Base-by-base conservation (phyloP, 1,140 invertebrate genomes). In the Cyclina sinensis region DNA sequence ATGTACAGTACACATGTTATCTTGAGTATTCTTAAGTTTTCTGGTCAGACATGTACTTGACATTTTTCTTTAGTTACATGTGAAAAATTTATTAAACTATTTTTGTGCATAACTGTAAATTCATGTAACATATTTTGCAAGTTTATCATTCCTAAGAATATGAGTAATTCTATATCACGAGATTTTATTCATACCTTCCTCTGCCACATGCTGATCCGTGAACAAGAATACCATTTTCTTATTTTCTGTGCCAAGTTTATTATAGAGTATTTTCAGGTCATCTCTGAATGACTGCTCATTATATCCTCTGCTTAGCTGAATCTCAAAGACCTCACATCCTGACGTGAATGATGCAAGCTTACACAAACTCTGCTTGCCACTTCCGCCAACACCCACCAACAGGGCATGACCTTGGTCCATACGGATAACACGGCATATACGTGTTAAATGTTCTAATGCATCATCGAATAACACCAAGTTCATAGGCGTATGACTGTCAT, bases 391-490 rank as follows among this genome's bases (percentile, higher is more conserved):
- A 14, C 98, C 98, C 5, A 99, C 97, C 30, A 99, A 95, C 92
- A 99, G 96, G 9, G 97, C 97, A 93, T 99, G 98, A 0, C 98
- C 98, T 89, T 97, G 97, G 93, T 98, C 97, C 97, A 98, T 97
- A 73, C 98, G 96, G 65, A 99, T 95, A 0, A 97, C 97, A 81
- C 98, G 96, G 91, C 99, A 98, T 0, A 98, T 97, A 70, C 98
- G 96, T 0, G 97, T 98, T 90, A 99, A 94, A 95, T 99, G 98
- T 91, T 99, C 98, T 39, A 99, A 95, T 43, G 98, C 98, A 94
- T 99, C 98, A 92, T 99, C 97, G 93, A 99, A 99, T 2, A 99
- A 95, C 0, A 99, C 98, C 81, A 99, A 96, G 21, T 97, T 97
- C 95, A 98, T 96, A 57, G 93, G 90, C 2, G 95, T 94, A 88